phyloP scores from a whole-genome alignment of 2,888 invertebrate genomes.

The Margaritifera margaritifera region DNA sequence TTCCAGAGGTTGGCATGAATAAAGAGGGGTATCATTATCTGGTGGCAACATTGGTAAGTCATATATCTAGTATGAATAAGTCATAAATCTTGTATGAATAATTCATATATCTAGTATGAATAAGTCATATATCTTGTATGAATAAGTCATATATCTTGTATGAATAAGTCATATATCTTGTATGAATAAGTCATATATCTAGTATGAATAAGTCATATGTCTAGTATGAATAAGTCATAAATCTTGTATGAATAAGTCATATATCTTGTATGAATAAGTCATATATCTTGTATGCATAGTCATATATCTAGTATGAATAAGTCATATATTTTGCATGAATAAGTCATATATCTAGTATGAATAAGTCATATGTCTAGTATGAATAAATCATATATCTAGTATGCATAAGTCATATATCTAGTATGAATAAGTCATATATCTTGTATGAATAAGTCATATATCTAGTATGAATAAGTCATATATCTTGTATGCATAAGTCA shows the following conservation, averaged over 20 bases:
- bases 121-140: too few species aligned
- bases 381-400: neutral
- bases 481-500: neutral
- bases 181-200: neutral
- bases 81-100: conserved; percentile 1
- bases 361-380: conserved; percentile 1
- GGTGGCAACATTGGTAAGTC: conserved; percentile 66
- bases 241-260: conserved; percentile 2
- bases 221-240: conserved; percentile 35
- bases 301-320: too few species aligned
- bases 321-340: too few species aligned
- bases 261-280: neutral
- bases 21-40: conserved; percentile 71
- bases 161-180: neutral
- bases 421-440: conserved; percentile 36
- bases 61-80: conserved; percentile 1
- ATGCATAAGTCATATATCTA: too few species aligned
- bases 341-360: conserved; percentile 26
- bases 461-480: neutral
- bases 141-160: too few species aligned
- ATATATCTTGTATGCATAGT: neutral
- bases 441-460: conserved; percentile 2
- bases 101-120: neutral
- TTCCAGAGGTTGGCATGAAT: conserved; percentile 73
- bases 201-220: too few species aligned